Evolutionary conservation across 2,797 vertebrate genomes (phyloP), one percentile per base, ranked within the genome.

Genomic region (Coregonus suidteri): DNA sequence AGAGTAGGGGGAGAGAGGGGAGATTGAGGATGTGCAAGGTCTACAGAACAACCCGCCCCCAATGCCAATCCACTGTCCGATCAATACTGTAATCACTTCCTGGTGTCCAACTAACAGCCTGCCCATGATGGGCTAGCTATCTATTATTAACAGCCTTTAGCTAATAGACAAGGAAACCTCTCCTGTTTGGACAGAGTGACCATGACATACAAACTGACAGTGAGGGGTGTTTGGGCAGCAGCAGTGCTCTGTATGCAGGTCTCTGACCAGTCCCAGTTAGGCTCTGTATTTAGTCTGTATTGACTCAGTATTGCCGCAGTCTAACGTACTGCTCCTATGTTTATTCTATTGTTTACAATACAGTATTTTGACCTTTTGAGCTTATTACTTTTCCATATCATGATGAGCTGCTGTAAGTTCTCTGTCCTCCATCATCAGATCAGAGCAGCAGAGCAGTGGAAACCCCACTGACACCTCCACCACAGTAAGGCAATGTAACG

Each of bases 401-500:
- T 11, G 9, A 47, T 47, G 41, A 47, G 41, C 9, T 34, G 13
- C 54, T 18, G 15, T 18, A 4, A 18, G 54, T 56, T 25, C n/a
- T 64, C 59, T 64, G 59, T 59, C 56, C n/a, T 0, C 35, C 71
- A 54, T 82, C 84, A 78, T 78, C 76, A 62, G 35, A 51, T 78
- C n/a, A n/a, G 59, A 64, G 11, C 20, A 20, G 20, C 52, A 31
- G 25, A 31, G 35, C 59, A 71, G 34, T 77, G 83, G 77, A 76
- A 54, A 77, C 79, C 76, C 67, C 1, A 56, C 71, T 80, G 75
- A 85, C 84, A 88, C 75, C 73, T 79, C 70, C 7, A 76, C 81
- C 84, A 76, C 77, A 86, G 80, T 84, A 87, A 86, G 83, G 87
- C 82, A 81, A 86, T 78, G 84, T 83, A 87, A 81, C 62, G 73